Base-by-base conservation (phyloP, 1,140 invertebrate genomes). In the Apolygus lucorum region DNA sequence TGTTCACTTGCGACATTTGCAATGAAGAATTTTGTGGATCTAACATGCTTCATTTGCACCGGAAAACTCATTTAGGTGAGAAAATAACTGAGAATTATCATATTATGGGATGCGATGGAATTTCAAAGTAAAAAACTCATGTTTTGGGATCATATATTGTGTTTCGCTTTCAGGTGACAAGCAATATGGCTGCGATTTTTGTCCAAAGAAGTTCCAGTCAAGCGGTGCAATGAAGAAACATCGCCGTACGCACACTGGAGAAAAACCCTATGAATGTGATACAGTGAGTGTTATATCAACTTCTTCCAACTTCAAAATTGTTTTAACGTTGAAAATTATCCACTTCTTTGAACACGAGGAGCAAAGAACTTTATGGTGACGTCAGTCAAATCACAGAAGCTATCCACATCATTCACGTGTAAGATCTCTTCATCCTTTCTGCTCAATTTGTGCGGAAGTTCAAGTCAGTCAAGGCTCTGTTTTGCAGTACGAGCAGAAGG, bases 171-270 rank as follows among this genome's bases (percentile, higher is more conserved):
- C 65, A 82, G 84, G 84, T 8, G 87, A 89, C 74, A 81, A 80
- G 74, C 87, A 86, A 2, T 85, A 85, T 70, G 77, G 78, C 28
- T 87, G 89, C 79, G 83, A 90, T 76, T 77, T 87, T 71, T 88
- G 88, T 75, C 77, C 81, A 0, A 88, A 88, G 75, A 77, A 79
- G 54, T 90, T 91, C 78, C 84, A 87, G 2, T 87, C 88, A 1
- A 82, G 83, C 73, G 84, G 87, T 28, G 88, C 88, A 17, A 82
- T 91, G 74, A 90, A 89, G 74, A 90, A 91, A 73, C 91, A 93
- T 78, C 79, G 87, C 42, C 83, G 90, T 28, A 88, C 88, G 76
- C 90, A 93, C 76, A 92, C 90, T 1, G 90, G 90, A 69, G 89
- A 92, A 78, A 87, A 87, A 75, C 88, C 89, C 1, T 88, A 87